Evolutionary conservation across 2,113 vertebrate species (phyloP), one percentile per base, ranked within the genome.

Genomic region (Engystomops pustulosus): DNA sequence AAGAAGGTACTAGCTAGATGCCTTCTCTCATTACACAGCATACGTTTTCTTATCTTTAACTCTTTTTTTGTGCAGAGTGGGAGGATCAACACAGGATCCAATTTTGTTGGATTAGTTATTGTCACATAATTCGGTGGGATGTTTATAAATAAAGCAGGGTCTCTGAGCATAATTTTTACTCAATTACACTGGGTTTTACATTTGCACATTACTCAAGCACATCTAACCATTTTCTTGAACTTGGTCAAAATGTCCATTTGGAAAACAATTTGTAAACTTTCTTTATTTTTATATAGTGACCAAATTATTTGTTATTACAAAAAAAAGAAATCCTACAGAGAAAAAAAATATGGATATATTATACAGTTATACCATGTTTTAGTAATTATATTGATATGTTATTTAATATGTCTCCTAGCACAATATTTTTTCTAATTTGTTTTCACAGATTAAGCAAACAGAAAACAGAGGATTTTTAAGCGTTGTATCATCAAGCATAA

Each of bases 401-500:
- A 60, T 62, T 62, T 62, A 5, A 3, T 5, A 3, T 62, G 25
- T 62, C 30, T 62, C 3, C 27, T 30, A 12, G 25, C 12, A 30
- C 4, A 62, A 70, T 4, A n/a, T 70, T 44, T 25, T 12, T 70
- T 25, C 14, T 32, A 51, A 75, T 53, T 23, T 11, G 18, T 77
- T 77, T 58, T 32, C n/a, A 23, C 32, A 55, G 18, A 32, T 77
- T 32, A 38, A 36, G 32, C 9, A 77, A 55, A 58, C 9, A 27
- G 36, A 25, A 6, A 25, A 12, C 55, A 67, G 17, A 14, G n/a
- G 30, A 47, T 80, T 10, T 65, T 47, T 90, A 86, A 86, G 86
- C 89, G 86, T 90, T 90, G 88, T 89, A 89, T 90, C 86, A 71
- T 74, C 79, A 70, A 69, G 76, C 84, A 88, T 85, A 88, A 88